Conservation (phyloP, 2,797 vertebrate genomes). For the Lepidocolaptes lacrymiger region DNA sequence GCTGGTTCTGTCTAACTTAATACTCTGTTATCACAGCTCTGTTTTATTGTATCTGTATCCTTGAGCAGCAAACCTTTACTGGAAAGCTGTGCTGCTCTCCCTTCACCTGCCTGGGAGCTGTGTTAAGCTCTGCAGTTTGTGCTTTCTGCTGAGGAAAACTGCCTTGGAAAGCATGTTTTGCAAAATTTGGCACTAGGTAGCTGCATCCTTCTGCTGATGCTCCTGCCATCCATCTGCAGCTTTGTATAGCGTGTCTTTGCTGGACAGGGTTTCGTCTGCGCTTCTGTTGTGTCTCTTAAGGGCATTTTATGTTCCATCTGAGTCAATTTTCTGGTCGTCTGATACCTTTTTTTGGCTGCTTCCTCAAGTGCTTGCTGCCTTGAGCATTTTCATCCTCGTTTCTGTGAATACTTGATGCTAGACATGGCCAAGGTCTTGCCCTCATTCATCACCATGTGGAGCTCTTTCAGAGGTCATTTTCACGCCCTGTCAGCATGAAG, state of each 20-base stretch:
- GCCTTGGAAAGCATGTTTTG: slow-evolving; percentile 21
- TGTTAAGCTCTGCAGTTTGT: not conserved
- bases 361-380: slow-evolving; percentile 16
- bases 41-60: not conserved
- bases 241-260: not conserved
- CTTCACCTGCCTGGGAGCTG: not conserved
- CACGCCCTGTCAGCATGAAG: not conserved
- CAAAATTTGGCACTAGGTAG: not conserved
- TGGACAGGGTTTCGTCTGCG: slow-evolving; percentile 14
- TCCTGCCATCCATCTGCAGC: slow-evolving; percentile 26
- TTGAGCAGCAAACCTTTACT: not conserved
- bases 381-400: not conserved
- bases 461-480: slow-evolving; percentile 36
- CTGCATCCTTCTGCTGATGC: slow-evolving; percentile 30
- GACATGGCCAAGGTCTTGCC: not conserved
- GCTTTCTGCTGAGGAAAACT: slow-evolving; percentile 19
- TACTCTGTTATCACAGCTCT: not conserved
- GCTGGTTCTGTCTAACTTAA: not conserved
- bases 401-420: not conserved
- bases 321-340: not conserved
- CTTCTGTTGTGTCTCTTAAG: not conserved
- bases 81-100: not conserved
- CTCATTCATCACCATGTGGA: not conserved
- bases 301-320: slow-evolving; percentile 25
- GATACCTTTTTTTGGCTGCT: slow-evolving; percentile 12